A percentile compares a stretch with the other conserved stretches of the same genome.
phyloP scores from a whole-genome alignment of 2,888 invertebrate species.

The Pemphredon lugubris region DNA sequence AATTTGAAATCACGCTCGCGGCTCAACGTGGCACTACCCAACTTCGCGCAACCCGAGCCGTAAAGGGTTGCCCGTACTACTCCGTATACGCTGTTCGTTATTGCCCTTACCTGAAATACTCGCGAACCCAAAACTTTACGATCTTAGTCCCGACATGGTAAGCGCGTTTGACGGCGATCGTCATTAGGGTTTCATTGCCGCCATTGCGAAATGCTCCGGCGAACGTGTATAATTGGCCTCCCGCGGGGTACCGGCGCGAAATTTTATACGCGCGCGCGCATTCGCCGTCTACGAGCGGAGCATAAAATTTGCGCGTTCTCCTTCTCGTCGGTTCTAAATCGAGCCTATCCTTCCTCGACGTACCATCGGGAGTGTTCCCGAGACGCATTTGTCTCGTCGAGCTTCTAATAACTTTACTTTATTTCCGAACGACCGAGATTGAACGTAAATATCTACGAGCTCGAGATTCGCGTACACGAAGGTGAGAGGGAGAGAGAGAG shows the following conservation, averaged over 20 bases:
- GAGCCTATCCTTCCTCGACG: too few species aligned
- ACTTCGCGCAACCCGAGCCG: not conserved
- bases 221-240: conserved; percentile 75
- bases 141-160: conserved; percentile 43
- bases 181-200: conserved; percentile 78
- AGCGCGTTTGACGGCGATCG: conserved; percentile 68
- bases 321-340: conserved; percentile 11
- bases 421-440: too few species aligned
- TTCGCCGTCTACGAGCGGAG: conserved; percentile 47
- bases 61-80: not conserved
- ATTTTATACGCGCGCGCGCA: conserved; percentile 52
- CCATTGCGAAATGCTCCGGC: conserved; percentile 66
- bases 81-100: conserved; percentile 39
- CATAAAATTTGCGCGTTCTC: conserved; percentile 19
- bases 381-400: too few species aligned
- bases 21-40: not conserved
- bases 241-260: conserved; percentile 61
- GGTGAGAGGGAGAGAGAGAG: too few species aligned
- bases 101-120: conserved; percentile 31
- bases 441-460: too few species aligned
- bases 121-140: conserved; percentile 48
- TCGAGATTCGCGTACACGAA: too few species aligned
- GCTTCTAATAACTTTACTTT: too few species aligned
- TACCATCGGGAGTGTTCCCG: too few species aligned
- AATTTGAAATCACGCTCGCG: not conserved